Base-by-base conservation (phyloP, 2,797 vertebrate genomes). In the Urosaurus nigricauda region DNA sequence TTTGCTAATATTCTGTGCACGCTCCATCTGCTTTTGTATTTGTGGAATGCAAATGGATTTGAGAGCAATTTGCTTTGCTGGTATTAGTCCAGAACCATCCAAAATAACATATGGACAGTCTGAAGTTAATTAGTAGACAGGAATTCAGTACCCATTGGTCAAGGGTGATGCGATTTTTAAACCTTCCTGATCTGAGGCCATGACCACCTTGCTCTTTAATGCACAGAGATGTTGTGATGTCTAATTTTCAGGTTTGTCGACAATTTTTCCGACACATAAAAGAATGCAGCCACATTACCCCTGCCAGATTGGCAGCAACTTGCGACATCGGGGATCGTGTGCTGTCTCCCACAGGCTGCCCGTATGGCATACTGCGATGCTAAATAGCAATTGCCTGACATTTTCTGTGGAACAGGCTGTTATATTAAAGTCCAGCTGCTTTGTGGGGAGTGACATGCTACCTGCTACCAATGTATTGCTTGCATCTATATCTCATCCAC, bases 21-120 rank as follows among this genome's bases (percentile, higher is more conserved):
- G 90, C 92, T 94, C 95, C 94, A 95, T 95, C 94, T 95, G 95
- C 91, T 87, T 92, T 93, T 77, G 47, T 86, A 88, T 93, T 94
- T 94, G 90, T 90, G 91, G 79, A 86, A 63, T 87, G 91, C 94
- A 74, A 85, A 93, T 89, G 92, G 56, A 43, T 94, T 91, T 87
- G 92, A 87, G 92, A 94, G 93, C 93, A 86, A n/a, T 93, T 94
- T 81, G 19, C 82, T 90, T 51, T 0, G 6, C 89, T 95, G 94
- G 90, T 93, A 87, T n/a, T 5, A 81, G 88, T 94, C 94, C 93
- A 94, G 77, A 87, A 88, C 90, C 89, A 86, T 79, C 94, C 94
- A 82, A 93, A 93, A 80, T 90, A 89, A 91, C 90, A 93, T 91
- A 93, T 93, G 94, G 93, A 60, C 84, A 32, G 77, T 81, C 88